A percentile compares a stretch with the other conserved stretches of the same genome.
Conservation (phyloP, 30 jellyfish, hydroid and myxozoan genomes). For the Phacellophora camtschatica region DNA sequence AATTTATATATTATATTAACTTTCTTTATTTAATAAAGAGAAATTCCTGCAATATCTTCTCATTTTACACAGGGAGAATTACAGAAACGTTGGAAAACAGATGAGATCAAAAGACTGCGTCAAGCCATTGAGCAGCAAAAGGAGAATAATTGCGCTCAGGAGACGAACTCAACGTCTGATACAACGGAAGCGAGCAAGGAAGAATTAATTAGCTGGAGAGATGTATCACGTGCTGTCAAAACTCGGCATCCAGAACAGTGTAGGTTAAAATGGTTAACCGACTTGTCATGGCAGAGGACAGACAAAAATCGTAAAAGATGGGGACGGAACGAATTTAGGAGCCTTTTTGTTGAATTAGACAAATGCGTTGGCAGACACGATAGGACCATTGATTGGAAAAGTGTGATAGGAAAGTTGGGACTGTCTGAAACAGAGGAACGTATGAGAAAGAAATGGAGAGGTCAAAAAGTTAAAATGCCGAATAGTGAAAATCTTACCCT, state of each 20-base stretch:
- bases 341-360: neutral
- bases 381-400: slow-evolving; percentile 37
- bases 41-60: no score
- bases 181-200: no score
- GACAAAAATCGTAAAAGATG: neutral
- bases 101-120: neutral
- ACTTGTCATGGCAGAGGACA: slow-evolving; percentile 11
- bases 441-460: slow-evolving; percentile 25
- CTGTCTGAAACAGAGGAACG: neutral
- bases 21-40: no score
- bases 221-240: neutral
- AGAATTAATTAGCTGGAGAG: slow-evolving; percentile 10
- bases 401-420: neutral
- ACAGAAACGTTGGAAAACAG: neutral
- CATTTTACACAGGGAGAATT: no score
- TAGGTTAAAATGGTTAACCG: slow-evolving; percentile 22
- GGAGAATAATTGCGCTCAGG: neutral
- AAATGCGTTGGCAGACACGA: slow-evolving; percentile 13
- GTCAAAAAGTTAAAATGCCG: no score
- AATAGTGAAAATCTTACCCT: no score
- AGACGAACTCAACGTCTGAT: no score
- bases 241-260: slow-evolving; percentile 47
- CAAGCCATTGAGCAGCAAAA: neutral
- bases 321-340: neutral
- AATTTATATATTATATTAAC: no score